A percentile compares a stretch with the other conserved stretches of the same genome.
Evolutionary conservation across 2,113 vertebrate genomes (phyloP).

Genomic region (Hippocampus abdominalis): DNA sequence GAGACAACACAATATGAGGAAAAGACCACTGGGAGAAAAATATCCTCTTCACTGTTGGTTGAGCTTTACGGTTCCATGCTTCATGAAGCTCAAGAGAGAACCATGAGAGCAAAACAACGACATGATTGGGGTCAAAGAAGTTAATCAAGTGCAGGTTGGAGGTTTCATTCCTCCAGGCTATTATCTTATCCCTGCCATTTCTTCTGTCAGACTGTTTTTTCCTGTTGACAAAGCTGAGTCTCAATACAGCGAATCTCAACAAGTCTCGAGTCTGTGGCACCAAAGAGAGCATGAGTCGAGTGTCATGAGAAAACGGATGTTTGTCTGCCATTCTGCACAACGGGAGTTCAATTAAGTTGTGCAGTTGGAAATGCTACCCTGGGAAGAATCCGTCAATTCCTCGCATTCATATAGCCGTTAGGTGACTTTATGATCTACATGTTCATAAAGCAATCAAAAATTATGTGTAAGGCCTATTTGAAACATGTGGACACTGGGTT

Average conservation of each 20-base stretch:
- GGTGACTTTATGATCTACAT: too few species aligned
- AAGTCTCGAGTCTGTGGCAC: constrained; percentile 29
- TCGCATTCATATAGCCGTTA: not conserved
- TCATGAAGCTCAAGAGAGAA: not conserved
- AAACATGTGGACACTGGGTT: too few species aligned
- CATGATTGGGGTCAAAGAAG: not conserved
- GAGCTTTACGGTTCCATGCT: not conserved
- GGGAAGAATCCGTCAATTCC: not conserved
- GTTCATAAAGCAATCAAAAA: too few species aligned
- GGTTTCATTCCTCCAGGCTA: constrained; percentile 7
- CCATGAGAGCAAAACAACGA: not conserved
- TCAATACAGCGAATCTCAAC: constrained; percentile 36
- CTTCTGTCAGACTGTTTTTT: constrained; percentile 52
- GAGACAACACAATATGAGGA: constrained; percentile 52
- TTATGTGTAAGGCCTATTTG: too few species aligned
- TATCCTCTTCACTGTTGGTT: constrained; percentile 16
- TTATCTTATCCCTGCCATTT: constrained; percentile 8
- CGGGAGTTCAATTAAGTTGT: not conserved
- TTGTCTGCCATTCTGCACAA: constrained; percentile 13
- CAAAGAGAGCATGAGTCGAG: constrained; percentile 50
- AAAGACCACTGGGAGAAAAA: constrained; percentile 37
- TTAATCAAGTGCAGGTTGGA: constrained; percentile 10
- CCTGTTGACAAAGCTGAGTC: constrained; percentile 30
- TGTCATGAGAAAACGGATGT: constrained; percentile 55
- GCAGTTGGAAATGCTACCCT: not conserved